These are phyloP conservation scores for Nemoura dubitans DNA, from an alignment of 2,888 invertebrate genomes.

Conservation along the genomic window DNA sequence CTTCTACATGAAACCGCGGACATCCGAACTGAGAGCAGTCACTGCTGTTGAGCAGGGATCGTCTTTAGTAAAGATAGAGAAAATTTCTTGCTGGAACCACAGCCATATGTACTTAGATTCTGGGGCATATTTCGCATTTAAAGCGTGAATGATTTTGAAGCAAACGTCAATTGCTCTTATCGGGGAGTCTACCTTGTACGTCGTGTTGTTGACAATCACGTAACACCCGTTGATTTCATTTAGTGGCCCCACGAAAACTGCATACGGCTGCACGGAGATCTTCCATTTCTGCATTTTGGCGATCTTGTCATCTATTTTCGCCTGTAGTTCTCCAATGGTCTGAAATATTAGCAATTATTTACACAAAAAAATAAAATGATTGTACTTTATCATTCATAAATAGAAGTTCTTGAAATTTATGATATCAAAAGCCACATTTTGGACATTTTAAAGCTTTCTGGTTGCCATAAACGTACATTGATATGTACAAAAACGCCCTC, in stretches of 20 bases:
- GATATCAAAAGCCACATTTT: background rate
- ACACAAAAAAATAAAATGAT: no score
- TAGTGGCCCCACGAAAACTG: background rate
- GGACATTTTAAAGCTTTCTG: no score
- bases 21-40: background rate
- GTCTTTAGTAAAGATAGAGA: constrained; percentile 8
- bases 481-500: background rate
- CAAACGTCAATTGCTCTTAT: constrained; percentile 58
- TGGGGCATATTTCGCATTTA: constrained; percentile 45
- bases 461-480: constrained; percentile 32
- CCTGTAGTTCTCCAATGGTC: background rate
- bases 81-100: constrained; percentile 46
- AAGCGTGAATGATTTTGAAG: constrained; percentile 46
- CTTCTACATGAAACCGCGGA: background rate
- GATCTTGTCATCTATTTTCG: constrained; percentile 40
- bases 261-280: constrained; percentile 19
- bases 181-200: background rate
- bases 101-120: constrained; percentile 46
- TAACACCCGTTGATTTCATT: background rate
- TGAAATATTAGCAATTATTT: background rate
- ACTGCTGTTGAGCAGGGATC: constrained; percentile 10
- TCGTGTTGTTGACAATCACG: background rate
- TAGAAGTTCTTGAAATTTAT: no score
- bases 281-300: constrained; percentile 8
- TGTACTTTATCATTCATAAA: no score